Percentiles rank a stretch among this genome's conserved stretches.
These are phyloP conservation scores for Mythimna lalbum DNA, from an alignment of 2,888 invertebrate genomes.

Conservation along the genomic window DNA sequence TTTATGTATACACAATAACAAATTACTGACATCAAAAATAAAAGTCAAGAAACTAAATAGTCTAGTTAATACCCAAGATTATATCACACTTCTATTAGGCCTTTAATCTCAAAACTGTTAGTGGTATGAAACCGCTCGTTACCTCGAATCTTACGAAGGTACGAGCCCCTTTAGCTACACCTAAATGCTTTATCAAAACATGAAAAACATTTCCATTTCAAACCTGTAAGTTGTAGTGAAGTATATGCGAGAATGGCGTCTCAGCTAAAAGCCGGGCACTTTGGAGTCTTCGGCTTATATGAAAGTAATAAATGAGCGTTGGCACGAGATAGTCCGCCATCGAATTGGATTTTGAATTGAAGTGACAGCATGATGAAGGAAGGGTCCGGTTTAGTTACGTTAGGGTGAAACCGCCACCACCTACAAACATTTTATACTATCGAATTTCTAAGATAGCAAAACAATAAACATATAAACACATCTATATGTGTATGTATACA, in stretches of 20 bases:
- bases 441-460: slow-evolving; percentile 36
- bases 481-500: too few relatives aligned
- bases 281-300: slow-evolving; percentile 31
- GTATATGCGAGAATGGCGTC: slow-evolving; percentile 18
- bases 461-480: slow-evolving; percentile 27
- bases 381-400: slow-evolving; percentile 61
- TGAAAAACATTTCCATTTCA: slow-evolving; percentile 9
- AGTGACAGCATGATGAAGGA: slow-evolving; percentile 76
- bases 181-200: slow-evolving; percentile 3
- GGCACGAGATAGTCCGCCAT: slow-evolving; percentile 63
- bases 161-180: not conserved
- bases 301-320: slow-evolving; percentile 68
- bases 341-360: slow-evolving; percentile 75
- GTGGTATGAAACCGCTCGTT: slow-evolving; percentile 9
- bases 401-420: slow-evolving; percentile 47
- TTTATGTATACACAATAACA: too few relatives aligned
- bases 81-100: not conserved
- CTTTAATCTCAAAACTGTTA: not conserved
- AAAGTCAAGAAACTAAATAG: not conserved
- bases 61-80: not conserved
- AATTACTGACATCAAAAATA: not conserved
- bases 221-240: slow-evolving; percentile 1
- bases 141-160: slow-evolving; percentile 10
- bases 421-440: slow-evolving; percentile 41
- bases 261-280: slow-evolving; percentile 21